Evolutionary conservation across 2,888 invertebrate species (phyloP).

Genomic region (Conops quadrifasciatus): DNA sequence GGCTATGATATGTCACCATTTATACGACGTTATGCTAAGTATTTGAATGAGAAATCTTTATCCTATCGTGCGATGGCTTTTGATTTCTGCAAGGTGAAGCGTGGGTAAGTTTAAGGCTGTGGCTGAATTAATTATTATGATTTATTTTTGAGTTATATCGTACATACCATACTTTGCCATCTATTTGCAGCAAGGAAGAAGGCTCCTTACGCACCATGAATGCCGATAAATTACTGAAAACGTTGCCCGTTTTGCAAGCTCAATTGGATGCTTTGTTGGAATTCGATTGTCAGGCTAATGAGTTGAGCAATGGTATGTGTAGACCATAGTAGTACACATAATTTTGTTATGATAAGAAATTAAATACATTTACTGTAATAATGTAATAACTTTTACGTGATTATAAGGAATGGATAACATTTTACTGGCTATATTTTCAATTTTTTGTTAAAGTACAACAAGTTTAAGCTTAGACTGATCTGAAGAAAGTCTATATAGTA

Average conservation of each 20-base stretch:
- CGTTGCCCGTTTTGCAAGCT: slow-evolving; percentile 92
- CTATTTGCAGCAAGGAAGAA: slow-evolving; percentile 84
- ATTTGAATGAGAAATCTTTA: slow-evolving; percentile 98
- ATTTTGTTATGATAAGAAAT: too few relatives aligned
- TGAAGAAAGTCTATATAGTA: too few relatives aligned
- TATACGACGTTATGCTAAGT: slow-evolving; percentile 98
- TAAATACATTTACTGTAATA: too few relatives aligned
- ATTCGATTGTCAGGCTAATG: slow-evolving; percentile 96
- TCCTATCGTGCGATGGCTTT: slow-evolving; percentile 99
- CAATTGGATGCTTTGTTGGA: slow-evolving; percentile 95
- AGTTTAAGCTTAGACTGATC: too few relatives aligned
- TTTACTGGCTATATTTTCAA: too few relatives aligned
- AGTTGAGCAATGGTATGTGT: slow-evolving; percentile 83
- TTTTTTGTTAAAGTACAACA: too few relatives aligned
- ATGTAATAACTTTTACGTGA: too few relatives aligned
- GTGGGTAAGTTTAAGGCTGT: slow-evolving; percentile 78
- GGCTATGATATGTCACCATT: slow-evolving; percentile 99
- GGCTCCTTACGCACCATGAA: slow-evolving; percentile 97
- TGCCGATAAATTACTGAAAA: slow-evolving; percentile 95
- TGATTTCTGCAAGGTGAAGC: slow-evolving; percentile 99
- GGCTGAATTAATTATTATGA: background rate
- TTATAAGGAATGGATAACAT: too few relatives aligned
- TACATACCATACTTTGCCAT: background rate
- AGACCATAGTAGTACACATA: too few relatives aligned
- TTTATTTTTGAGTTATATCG: background rate